phyloP scores from a whole-genome alignment of 2,888 invertebrate species.

The Ectobius pallidus region DNA sequence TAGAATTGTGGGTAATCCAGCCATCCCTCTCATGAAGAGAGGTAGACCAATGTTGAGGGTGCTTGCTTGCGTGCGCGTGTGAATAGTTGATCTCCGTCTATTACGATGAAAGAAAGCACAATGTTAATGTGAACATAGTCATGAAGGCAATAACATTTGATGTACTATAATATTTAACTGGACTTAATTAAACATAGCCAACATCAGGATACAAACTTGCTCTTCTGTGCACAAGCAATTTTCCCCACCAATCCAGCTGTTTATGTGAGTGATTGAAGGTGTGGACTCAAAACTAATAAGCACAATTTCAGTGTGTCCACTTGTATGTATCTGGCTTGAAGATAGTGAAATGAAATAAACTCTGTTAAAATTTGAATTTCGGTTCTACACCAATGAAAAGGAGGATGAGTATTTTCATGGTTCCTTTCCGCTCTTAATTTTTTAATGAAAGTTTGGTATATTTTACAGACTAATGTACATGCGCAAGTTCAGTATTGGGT shows the following conservation, averaged over 20 bases:
- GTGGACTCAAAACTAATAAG: slow-evolving; percentile 22
- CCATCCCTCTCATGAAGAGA: not conserved
- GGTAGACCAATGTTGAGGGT: slow-evolving; percentile 6
- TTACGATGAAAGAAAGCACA: not conserved
- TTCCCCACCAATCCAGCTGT: slow-evolving; percentile 34
- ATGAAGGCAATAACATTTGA: slow-evolving; percentile 43
- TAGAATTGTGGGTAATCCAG: not conserved
- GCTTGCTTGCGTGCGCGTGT: slow-evolving; percentile 22
- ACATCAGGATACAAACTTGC: slow-evolving; percentile 17
- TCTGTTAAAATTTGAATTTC: slow-evolving; percentile 27
- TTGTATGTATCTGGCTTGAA: slow-evolving; percentile 32
- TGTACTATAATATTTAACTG: slow-evolving; percentile 22
- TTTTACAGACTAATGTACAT: slow-evolving; percentile 36
- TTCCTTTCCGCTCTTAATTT: slow-evolving; percentile 29
- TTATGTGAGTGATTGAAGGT: slow-evolving; percentile 22
- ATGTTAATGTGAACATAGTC: slow-evolving; percentile 27
- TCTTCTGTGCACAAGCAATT: slow-evolving; percentile 40
- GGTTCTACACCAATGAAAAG: slow-evolving; percentile 20
- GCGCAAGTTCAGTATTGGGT: slow-evolving; percentile 28
- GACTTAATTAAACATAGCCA: slow-evolving; percentile 1
- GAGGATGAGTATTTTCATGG: slow-evolving; percentile 31
- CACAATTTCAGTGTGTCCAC: slow-evolving; percentile 34
- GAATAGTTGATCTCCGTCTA: slow-evolving; percentile 21
- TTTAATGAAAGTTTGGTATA: slow-evolving; percentile 38
- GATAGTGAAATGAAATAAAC: slow-evolving; percentile 22